Evolutionary conservation across 2,797 vertebrate species (phyloP), one percentile per base, ranked within the genome.

Genomic region (Acanthurus leucopareius): DNA sequence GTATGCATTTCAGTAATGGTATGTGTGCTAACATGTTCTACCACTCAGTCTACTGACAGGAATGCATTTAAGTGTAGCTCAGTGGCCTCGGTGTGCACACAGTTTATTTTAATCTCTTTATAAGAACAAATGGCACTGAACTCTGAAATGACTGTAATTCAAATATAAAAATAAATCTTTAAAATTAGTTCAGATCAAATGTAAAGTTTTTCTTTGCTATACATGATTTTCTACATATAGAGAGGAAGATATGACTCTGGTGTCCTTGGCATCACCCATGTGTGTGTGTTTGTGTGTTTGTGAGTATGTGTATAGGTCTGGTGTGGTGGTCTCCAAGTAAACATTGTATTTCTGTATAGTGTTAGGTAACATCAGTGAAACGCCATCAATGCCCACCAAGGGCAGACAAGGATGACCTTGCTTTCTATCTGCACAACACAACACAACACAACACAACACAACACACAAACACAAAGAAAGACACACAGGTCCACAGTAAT

Each of bases 401-500:
- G 81, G 67, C 79, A 72, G 48, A 75, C 57, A 44, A 38, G 42
- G n/a, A 45, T 87, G 82, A 87, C 87, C 87, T 92, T 86, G 75
- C 35, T 57, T 64, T 63, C 38, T 73, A 38, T 45, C 10, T 75
- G 20, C 53, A 15, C 73, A 54, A 68, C 69, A 82, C 58, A 70
- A 77, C 69, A 83, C 48, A 57, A 58, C 63, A 54, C 59, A 44
- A 66, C 40, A 58, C 10, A 47, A 57, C 7, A 42, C 45, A 47
- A 59, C 28, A 59, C 49, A 67, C 40, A 35, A 20, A 76, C 47
- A 59, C 48, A 70, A 53, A 59, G 5, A 71, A 20, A 74, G 22
- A 66, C 65, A 76, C 22, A 14, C 7, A 7, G 64, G 20, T 75
- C 67, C 40, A 73, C 28, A 32, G 28, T 70, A 73, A 74, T 75